Percentiles rank a stretch among this genome's conserved stretches.
Conservation (phyloP, 1,140 invertebrate genomes). For the Mylabris phalerata region DNA sequence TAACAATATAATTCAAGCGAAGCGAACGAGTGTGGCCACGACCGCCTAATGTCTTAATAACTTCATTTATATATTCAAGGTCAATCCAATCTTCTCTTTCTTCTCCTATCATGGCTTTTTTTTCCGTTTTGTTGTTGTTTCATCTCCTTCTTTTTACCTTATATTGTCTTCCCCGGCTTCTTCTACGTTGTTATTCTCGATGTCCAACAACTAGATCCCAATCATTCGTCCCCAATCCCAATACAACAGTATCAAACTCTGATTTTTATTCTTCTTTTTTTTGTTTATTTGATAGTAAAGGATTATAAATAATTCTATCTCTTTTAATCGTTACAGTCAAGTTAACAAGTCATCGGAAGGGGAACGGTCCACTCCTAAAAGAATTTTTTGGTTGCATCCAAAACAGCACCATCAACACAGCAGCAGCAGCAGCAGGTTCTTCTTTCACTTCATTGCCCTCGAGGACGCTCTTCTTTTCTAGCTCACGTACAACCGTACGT, state of each 20-base stretch:
- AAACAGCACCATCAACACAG: too few species aligned
- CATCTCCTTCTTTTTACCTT: too few species aligned
- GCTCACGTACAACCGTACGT: neutral
- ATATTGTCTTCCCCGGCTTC: too few species aligned
- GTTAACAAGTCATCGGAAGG: neutral
- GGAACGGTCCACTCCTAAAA: constrained; percentile 19
- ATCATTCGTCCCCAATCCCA: too few species aligned
- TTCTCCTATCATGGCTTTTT: constrained; percentile 11
- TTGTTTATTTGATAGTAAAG: too few species aligned
- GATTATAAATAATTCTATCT: too few species aligned
- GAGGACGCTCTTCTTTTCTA: neutral
- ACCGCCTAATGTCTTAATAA: constrained; percentile 41
- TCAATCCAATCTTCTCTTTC: constrained; percentile 30
- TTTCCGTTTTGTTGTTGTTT: neutral
- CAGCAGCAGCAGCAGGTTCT: constrained; percentile 14
- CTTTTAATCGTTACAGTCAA: neutral
- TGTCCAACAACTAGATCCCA: too few species aligned
- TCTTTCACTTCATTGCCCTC: constrained; percentile 23
- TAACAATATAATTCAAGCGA: constrained; percentile 32
- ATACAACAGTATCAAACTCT: too few species aligned
- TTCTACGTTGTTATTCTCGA: too few species aligned
- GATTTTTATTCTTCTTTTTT: too few species aligned
- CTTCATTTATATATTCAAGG: constrained; percentile 40
- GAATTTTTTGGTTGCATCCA: constrained; percentile 26
- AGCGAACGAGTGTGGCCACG: constrained; percentile 33